Percentiles rank a stretch among this genome's conserved stretches.
Evolutionary conservation across 2,888 invertebrate species (phyloP).

Genomic region (Syritta pipiens): DNA sequence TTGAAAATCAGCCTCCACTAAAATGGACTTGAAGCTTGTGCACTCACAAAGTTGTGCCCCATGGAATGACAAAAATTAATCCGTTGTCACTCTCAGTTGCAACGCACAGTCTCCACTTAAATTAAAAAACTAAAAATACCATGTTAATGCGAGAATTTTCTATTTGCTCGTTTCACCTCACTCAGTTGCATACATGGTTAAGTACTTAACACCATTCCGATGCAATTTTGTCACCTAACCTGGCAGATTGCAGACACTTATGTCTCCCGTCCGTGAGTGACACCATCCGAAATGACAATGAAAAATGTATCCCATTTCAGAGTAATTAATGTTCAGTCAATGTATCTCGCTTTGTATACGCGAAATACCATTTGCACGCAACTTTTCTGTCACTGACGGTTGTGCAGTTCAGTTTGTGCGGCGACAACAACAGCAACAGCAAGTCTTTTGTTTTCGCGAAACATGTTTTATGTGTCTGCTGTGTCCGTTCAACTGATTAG

Average conservation of each 20-base stretch:
- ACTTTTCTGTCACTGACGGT: background rate
- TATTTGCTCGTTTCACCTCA: background rate
- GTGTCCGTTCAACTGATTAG: conserved; percentile 35
- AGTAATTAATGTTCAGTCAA: conserved; percentile 56
- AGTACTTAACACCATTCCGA: conserved; percentile 53
- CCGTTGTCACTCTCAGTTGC: background rate
- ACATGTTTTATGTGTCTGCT: conserved; percentile 29
- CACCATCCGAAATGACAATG: conserved; percentile 46
- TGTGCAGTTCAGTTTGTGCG: too few relatives aligned
- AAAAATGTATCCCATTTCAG: conserved; percentile 41
- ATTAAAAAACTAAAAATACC: background rate
- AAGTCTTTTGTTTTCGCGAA: conserved; percentile 60
- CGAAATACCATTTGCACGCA: conserved; percentile 34
- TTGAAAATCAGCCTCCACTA: too few relatives aligned
- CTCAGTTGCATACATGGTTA: conserved; percentile 28
- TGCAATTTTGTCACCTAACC: conserved; percentile 49
- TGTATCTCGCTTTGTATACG: background rate
- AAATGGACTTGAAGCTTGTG: too few relatives aligned
- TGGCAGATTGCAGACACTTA: conserved; percentile 44
- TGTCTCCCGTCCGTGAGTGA: conserved; percentile 20
- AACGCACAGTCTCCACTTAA: background rate
- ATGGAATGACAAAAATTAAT: background rate
- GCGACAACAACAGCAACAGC: background rate
- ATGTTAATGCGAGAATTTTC: conserved; percentile 3
- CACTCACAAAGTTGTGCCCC: background rate